Base-by-base conservation (phyloP, 2,113 vertebrate species). In the Cochlearius cochlearius region DNA sequence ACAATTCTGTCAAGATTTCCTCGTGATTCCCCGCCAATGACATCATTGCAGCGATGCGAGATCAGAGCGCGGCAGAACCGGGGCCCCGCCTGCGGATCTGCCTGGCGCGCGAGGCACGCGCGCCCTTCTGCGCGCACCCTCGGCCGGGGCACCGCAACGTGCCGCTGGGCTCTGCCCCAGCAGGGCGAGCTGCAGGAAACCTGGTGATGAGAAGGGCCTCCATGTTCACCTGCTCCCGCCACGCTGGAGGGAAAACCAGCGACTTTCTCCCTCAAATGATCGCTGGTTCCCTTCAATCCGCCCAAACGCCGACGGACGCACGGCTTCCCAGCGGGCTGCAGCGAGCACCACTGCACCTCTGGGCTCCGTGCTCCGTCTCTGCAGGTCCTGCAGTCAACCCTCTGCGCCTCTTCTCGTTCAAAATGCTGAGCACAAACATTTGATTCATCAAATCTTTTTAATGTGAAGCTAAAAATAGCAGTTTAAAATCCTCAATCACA, bases 211-310 rank as follows among this genome's bases (percentile, higher is more conserved):
- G 17, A 18, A 50, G 60, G 64, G 75, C 81, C 32, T 14, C 6
- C 67, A 27, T 38, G 78, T 26, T 75, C 89, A 21, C 85, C 90
- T 83, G 75, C 64, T 27, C 30, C 67, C 0, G 17, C 64, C 17
- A 0, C 5, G 3, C 78, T 2, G 25, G 12, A 75, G 80, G 5
- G 2, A 69, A 39, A 50, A 34, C 5, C 2, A 27, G 75, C 19
- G 43, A 4, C 14, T 43, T 47, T 29, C n/a, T 9, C 8, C 3
- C 21, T 15, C 34, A n/a, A 8, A 26, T 1, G 73, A 0, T 39
- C 4, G 4, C 32, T 25, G 73, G 56, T 34, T 2, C 34, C 21
- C 0, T 26, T 41, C 39, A 1, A 1, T 0, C 58, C 10, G 22
- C 75, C 50, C 60, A 1, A 15, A 10, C 0, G 20, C 49, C 1